Conservation (phyloP, 2,888 invertebrate genomes). For the Cosmia trapezina region DNA sequence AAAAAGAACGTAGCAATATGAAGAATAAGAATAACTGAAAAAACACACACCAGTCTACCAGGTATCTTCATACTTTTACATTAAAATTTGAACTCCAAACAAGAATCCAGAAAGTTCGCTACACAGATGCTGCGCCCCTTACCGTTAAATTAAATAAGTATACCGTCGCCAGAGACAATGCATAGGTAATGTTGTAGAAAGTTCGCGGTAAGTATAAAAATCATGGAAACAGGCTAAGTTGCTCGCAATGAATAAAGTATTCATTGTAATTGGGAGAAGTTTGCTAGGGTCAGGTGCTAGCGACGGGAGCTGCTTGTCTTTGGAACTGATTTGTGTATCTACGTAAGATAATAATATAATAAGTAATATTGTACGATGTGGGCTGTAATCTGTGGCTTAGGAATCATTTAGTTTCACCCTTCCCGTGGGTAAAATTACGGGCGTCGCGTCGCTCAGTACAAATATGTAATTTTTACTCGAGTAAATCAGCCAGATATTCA, state of each 20-base stretch:
- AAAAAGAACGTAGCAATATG: too few relatives aligned
- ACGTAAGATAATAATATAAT: not conserved
- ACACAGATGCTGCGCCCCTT: constrained; percentile 62
- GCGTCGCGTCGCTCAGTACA: not conserved
- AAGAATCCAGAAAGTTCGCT: constrained; percentile 57
- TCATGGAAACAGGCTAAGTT: constrained; percentile 85
- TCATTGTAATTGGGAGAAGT: constrained; percentile 80
- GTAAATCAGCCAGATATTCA: too few relatives aligned
- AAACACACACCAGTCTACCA: constrained; percentile 27
- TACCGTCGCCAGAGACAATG: constrained; percentile 81
- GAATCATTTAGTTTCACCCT: not conserved
- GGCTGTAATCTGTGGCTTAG: not conserved
- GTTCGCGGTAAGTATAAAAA: constrained; percentile 86
- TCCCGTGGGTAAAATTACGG: not conserved
- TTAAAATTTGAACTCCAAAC: constrained; percentile 62
- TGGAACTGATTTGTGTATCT: constrained; percentile 15
- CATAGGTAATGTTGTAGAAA: constrained; percentile 85
- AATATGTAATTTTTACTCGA: too few relatives aligned
- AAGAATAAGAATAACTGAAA: too few relatives aligned
- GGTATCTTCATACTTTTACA: constrained; percentile 60
- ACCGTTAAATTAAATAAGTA: constrained; percentile 83
- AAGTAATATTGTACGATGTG: not conserved
- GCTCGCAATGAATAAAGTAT: constrained; percentile 83
- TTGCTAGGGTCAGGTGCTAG: constrained; percentile 74
- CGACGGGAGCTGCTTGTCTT: constrained; percentile 9